phyloP scores from a whole-genome alignment of 2,888 invertebrate genomes.

The Apamea anceps region DNA sequence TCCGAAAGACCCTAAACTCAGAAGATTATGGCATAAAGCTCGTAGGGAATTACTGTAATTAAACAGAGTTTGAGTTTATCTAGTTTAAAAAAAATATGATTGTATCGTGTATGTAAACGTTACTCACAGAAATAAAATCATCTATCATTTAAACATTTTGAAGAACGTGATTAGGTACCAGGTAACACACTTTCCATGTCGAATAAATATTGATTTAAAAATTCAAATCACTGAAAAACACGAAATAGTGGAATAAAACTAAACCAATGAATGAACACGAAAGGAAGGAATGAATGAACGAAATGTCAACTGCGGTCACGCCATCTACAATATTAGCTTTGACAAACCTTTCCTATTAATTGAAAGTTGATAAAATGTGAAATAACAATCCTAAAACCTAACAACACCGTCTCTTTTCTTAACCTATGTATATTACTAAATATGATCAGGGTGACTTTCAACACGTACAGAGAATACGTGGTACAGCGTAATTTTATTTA shows the following conservation, averaged over 20 bases:
- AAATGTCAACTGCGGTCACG: neutral
- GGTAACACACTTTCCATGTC: neutral
- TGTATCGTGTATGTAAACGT: too few relatives aligned
- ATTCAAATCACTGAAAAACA: neutral
- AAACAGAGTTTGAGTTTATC: neutral
- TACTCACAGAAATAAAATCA: too few relatives aligned
- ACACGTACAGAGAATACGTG: slow-evolving; percentile 19
- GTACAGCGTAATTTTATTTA: slow-evolving; percentile 64
- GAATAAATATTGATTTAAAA: neutral
- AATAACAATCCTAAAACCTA: neutral
- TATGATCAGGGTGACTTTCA: slow-evolving; percentile 7
- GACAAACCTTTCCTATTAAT: neutral
- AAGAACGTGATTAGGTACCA: neutral
- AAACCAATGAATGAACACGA: neutral
- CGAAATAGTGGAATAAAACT: neutral
- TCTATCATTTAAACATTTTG: neutral
- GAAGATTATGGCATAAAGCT: neutral
- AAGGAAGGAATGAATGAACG: neutral
- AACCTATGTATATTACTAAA: neutral
- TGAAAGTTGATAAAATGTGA: too few relatives aligned
- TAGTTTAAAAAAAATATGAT: too few relatives aligned
- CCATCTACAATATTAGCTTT: neutral
- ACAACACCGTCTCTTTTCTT: neutral
- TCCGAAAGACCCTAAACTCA: neutral
- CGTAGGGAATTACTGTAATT: neutral